Evolutionary conservation across 2,113 vertebrate genomes (phyloP).

Genomic region (Phyllostomus hastatus): DNA sequence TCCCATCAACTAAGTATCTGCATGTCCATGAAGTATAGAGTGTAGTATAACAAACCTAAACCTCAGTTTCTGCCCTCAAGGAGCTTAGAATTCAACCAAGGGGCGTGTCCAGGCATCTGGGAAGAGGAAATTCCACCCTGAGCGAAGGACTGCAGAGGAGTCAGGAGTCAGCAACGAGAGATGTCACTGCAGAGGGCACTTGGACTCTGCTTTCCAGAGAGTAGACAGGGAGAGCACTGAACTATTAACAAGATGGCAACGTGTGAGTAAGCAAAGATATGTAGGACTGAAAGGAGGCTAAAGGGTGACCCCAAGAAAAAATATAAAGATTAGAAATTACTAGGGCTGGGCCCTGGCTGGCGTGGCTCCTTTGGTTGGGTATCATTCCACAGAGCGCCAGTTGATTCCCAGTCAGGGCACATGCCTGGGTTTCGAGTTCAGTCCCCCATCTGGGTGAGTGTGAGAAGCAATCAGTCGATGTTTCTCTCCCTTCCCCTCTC

Average conservation of each 20-base stretch:
- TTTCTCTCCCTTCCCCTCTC: too few relatives aligned
- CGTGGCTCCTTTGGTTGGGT: too few relatives aligned
- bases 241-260: not conserved
- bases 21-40: not conserved
- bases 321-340: not conserved
- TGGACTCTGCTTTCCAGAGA: not conserved
- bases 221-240: not conserved
- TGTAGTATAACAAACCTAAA: not conserved
- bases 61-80: not conserved
- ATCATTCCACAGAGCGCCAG: too few relatives aligned
- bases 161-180: not conserved
- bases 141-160: not conserved
- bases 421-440: too few relatives aligned
- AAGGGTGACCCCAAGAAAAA: not conserved
- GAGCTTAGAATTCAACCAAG: not conserved
- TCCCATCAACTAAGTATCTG: not conserved
- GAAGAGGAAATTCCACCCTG: not conserved
- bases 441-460: too few relatives aligned
- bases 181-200: not conserved
- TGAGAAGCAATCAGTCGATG: too few relatives aligned
- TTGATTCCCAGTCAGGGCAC: too few relatives aligned
- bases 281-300: not conserved
- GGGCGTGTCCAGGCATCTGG: not conserved
- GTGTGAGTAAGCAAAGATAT: not conserved
- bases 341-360: not conserved